Percentiles rank a stretch among this genome's conserved stretches.
Evolutionary conservation across 1,140 invertebrate species (phyloP).

Genomic region (Condylostylus longicornis): DNA sequence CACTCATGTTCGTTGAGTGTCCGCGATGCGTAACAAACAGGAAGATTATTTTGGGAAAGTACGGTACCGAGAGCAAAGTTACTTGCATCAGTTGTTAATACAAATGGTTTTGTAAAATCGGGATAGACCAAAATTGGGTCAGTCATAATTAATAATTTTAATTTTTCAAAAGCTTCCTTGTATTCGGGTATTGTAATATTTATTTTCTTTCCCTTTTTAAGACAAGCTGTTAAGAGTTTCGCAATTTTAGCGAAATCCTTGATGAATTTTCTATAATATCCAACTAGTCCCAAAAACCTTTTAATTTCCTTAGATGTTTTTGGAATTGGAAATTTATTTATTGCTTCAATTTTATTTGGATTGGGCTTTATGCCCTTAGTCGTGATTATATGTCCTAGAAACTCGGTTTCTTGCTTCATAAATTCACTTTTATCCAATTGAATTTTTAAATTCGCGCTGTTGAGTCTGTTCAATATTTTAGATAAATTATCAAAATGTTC

Average conservation of each 20-base stretch:
- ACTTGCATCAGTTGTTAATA: constrained; percentile 8
- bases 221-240: constrained; percentile 6
- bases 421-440: constrained; percentile 23
- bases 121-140: constrained; percentile 18
- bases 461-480: constrained; percentile 27
- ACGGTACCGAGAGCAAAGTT: constrained; percentile 9
- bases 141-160: constrained; percentile 12
- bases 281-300: constrained; percentile 10
- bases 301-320: constrained; percentile 12
- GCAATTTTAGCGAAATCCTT: constrained; percentile 13
- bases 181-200: constrained; percentile 11
- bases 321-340: constrained; percentile 12
- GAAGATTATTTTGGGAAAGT: constrained; percentile 13
- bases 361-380: constrained; percentile 13
- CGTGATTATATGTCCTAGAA: constrained; percentile 21
- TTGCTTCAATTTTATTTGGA: constrained; percentile 12
- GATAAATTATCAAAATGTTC: constrained; percentile 19
- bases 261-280: constrained; percentile 20
- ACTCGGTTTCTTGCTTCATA: constrained; percentile 16
- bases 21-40: constrained; percentile 30
- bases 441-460: constrained; percentile 14
- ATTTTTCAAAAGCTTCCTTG: constrained; percentile 16
- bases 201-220: constrained; percentile 8
- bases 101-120: constrained; percentile 15
- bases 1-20: constrained; percentile 30